Percentiles rank a stretch among this genome's conserved stretches.
Conservation (phyloP, 2,888 invertebrate species). For the Chelonus formosanus region DNA sequence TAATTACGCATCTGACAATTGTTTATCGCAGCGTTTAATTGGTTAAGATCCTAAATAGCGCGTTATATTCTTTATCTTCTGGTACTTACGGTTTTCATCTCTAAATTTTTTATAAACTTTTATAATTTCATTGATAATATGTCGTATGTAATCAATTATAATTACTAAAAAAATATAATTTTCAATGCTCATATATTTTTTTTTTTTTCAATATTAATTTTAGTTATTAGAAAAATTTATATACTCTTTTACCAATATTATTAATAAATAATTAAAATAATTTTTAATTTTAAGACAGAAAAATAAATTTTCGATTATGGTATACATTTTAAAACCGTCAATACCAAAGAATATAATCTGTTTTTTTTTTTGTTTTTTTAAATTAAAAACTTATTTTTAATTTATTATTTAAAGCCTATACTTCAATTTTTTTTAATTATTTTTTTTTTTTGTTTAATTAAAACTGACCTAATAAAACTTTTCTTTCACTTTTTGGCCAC, state of each 20-base stretch:
- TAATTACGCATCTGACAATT: conserved; percentile 33
- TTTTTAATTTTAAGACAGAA: too few relatives aligned
- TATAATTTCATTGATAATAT: too few relatives aligned
- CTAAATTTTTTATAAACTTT: conserved; percentile 14
- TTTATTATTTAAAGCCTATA: conserved; percentile 40
- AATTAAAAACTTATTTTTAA: conserved; percentile 46
- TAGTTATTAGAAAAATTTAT: too few relatives aligned
- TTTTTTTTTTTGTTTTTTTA: too few relatives aligned
- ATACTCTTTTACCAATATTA: too few relatives aligned
- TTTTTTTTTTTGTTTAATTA: conserved; percentile 47
- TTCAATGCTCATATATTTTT: too few relatives aligned
- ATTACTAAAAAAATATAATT: too few relatives aligned
- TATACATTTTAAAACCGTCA: conserved; percentile 42
- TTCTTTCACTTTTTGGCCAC: conserved; percentile 59
- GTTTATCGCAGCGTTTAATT: conserved; percentile 53
- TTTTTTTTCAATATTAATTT: too few relatives aligned
- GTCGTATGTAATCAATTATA: too few relatives aligned
- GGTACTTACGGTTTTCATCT: conserved; percentile 44
- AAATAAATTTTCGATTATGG: neutral
- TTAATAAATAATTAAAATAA: too few relatives aligned
- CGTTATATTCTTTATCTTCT: conserved; percentile 46
- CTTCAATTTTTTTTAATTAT: conserved; percentile 53
- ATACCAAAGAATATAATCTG: conserved; percentile 46
- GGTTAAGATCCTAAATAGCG: conserved; percentile 58
- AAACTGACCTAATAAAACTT: conserved; percentile 60